Evolutionary conservation across 2,888 invertebrate genomes (phyloP), one percentile per base, ranked within the genome.

Genomic region (Agonum fuliginosum): DNA sequence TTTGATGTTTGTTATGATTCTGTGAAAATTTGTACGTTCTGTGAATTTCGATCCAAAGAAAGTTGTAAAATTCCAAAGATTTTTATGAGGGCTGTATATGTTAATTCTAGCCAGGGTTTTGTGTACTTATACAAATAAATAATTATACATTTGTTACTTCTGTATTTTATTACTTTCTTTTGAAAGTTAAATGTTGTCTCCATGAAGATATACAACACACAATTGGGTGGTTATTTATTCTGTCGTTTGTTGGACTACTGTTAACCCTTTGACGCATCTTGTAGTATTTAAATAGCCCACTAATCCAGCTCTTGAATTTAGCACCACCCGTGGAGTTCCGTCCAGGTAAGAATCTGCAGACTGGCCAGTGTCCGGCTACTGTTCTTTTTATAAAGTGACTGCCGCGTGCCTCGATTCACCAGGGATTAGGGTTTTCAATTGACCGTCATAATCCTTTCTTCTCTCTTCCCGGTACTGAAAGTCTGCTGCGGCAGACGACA

Each of bases 391-490:
- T 30, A 37, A 71, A 51, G 30, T 71, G 19, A 12, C 4, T 62
- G 75, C 75, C 75, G 65, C 75, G 75, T 75, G 75, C 75, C 74
- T 73, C 20, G 51, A 74, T 74, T 41, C 62, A 62, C 37, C 24
- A 34, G 37, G 67, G 75, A 75, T 75, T 75, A 75, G 34, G 51
- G 67, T 3, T 24, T 65, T 75, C 75, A 75, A 75, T 75, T 75
- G 75, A 67, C 51, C 51, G 75, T 75, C 75, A 65, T 75, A 75
- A 75, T 75, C 75, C 75, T 67, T 75, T 75, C 67, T 75, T 75
- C 65, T 37, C 41, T 58, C n/a, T 75, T 75, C 75, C n/a, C 17
- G 67, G 75, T 67, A 41, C 54, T 20, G 58, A 20, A 30, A 34
- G 20, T 10, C 30, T 6, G 30, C 17, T 12, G 41, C 34, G 14